Evolutionary conservation across 1,140 invertebrate species (phyloP), one percentile per base, ranked within the genome.

Genomic region (Sitodiplosis mosellana): DNA sequence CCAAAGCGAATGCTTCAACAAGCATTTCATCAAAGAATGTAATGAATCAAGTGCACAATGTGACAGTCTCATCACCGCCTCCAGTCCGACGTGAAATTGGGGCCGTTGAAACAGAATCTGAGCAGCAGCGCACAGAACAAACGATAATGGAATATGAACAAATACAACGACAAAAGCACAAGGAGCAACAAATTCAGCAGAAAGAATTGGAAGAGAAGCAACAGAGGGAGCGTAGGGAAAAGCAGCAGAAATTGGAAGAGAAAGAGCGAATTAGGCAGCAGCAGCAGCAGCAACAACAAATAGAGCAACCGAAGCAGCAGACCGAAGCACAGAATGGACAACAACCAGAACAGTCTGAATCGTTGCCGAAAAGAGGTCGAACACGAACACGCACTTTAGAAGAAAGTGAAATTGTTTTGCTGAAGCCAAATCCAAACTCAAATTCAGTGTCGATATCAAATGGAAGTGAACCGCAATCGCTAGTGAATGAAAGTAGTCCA

Each of bases 61-160:
- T 64, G 20, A 64, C 62, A 6, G 60, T 64, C n/a, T 49, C 54
- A 17, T 64, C 62, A 22, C 62, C 62, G 52, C 62, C 62, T 15
- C 52, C 57, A 47, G 56, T 53, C 49, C 56, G 60, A 46, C 56
- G 20, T 49, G 33, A 49, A 46, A 48, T 33, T 7, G 41, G 40
- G 20, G 11, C 34, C 5, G 14, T 34, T 27, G 11, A 18, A 47
- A 33, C 15, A 27, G 33, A 21, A 38, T 37, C 34, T n/a, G 21
- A 18, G 37, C 14, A 15, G 3, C 37, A 15, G n/a, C n/a, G n/a
- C n/a, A n/a, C n/a, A n/a, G n/a, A n/a, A n/a, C n/a, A n/a, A n/a
- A n/a, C n/a, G n/a, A n/a, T n/a, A n/a, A n/a, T n/a, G n/a, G n/a
- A n/a, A n/a, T n/a, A n/a, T n/a, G n/a, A n/a, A n/a, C n/a, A n/a